Conservation (phyloP, 2,888 invertebrate species). For the Parthenolecanium corni region DNA sequence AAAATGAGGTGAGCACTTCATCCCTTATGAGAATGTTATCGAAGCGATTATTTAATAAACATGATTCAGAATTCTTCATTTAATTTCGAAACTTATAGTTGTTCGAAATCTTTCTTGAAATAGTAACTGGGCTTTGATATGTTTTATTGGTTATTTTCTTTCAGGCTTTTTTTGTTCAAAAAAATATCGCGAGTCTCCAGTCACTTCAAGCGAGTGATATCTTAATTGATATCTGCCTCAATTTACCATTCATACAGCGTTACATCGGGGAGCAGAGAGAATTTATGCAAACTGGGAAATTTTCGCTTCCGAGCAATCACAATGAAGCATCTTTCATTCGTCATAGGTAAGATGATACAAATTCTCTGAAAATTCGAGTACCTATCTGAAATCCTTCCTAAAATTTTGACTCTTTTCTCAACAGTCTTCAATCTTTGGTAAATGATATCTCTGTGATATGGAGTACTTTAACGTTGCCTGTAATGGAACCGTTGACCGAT, state of each 20-base stretch:
- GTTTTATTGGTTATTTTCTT: conserved; percentile 33
- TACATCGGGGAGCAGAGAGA: conserved; percentile 44
- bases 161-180: conserved; percentile 64
- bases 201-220: conserved; percentile 70
- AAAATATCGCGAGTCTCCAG: conserved; percentile 66
- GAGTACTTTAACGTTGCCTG: conserved; percentile 70
- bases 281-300: conserved; percentile 14
- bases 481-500: conserved; percentile 75
- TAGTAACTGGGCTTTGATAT: no score
- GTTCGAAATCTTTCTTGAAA: no score
- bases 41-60: not conserved
- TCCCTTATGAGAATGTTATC: not conserved
- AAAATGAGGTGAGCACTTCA: not conserved
- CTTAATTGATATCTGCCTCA: conserved; percentile 67
- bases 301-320: conserved; percentile 13
- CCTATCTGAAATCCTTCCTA: not conserved
- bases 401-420: conserved; percentile 12
- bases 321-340: conserved; percentile 18
- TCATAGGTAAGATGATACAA: conserved; percentile 21
- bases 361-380: not conserved
- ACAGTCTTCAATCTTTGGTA: conserved; percentile 63
- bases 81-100: not conserved
- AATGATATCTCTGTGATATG: conserved; percentile 75
- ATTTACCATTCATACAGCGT: conserved; percentile 55
- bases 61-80: not conserved